Conservation (phyloP, 2,797 vertebrate genomes). For the Leptodactylus fallax region DNA sequence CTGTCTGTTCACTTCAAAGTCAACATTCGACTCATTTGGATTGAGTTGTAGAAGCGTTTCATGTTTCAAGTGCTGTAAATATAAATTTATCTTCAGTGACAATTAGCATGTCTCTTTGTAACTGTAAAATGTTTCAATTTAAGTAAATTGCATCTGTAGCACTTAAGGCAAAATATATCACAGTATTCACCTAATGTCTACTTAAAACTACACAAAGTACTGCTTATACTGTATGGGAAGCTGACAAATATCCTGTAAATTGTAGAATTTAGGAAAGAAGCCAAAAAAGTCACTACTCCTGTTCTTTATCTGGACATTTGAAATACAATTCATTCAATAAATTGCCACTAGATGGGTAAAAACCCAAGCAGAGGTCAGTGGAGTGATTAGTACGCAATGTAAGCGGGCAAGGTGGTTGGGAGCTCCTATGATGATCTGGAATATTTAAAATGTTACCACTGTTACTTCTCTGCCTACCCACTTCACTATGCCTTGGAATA, state of each 20-base stretch:
- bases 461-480: no score
- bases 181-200: neutral
- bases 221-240: neutral
- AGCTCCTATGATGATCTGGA: no score
- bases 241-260: neutral
- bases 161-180: slow-evolving; percentile 14
- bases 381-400: no score
- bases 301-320: neutral
- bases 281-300: neutral
- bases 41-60: slow-evolving; percentile 41
- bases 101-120: slow-evolving; percentile 26
- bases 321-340: no score
- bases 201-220: neutral
- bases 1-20: slow-evolving; percentile 44
- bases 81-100: slow-evolving; percentile 44
- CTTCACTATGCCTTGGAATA: no score
- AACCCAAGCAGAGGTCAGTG: no score
- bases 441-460: no score
- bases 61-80: slow-evolving; percentile 48
- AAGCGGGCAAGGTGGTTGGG: no score
- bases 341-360: no score
- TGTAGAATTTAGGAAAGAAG: neutral
- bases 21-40: slow-evolving; percentile 34
- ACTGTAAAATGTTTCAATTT: slow-evolving; percentile 36
- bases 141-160: slow-evolving; percentile 3